Evolutionary conservation across 1,140 invertebrate genomes (phyloP).

Genomic region (Epicauta chinensis): DNA sequence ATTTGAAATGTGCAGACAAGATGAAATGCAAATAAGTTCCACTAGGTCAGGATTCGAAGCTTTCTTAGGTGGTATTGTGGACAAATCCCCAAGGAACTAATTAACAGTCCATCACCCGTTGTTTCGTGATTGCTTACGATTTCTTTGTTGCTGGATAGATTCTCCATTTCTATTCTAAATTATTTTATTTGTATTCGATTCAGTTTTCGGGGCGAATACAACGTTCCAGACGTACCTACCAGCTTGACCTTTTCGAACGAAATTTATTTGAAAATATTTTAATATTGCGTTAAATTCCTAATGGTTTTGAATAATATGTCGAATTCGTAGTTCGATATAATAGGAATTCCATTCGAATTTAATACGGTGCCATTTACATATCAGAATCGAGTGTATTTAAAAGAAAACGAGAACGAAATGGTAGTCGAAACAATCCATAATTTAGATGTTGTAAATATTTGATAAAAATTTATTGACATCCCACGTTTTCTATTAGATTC

Average conservation of each 20-base stretch:
- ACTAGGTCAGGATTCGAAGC: too few relatives aligned
- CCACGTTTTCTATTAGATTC: constrained; percentile 4
- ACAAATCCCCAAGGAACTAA: too few relatives aligned
- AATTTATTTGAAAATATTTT: constrained; percentile 18
- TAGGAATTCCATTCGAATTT: constrained; percentile 17
- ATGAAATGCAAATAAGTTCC: too few relatives aligned
- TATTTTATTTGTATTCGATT: background rate
- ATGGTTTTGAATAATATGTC: constrained; percentile 15
- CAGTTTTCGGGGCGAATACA: background rate
- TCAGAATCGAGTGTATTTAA: background rate
- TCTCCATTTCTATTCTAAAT: too few relatives aligned
- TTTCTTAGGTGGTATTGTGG: too few relatives aligned
- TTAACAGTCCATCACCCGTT: too few relatives aligned
- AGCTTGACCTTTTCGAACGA: constrained; percentile 10
- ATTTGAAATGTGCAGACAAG: too few relatives aligned
- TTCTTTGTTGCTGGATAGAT: too few relatives aligned
- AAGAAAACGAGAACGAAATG: too few relatives aligned
- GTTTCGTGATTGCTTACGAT: too few relatives aligned
- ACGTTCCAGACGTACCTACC: background rate
- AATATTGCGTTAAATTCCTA: constrained; percentile 17
- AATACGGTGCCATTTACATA: constrained; percentile 12
- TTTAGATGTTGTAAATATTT: constrained; percentile 8
- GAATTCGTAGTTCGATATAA: constrained; percentile 8
- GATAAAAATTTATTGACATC: constrained; percentile 10
- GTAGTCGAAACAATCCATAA: constrained; percentile 12